A percentile compares a stretch with the other conserved stretches of the same genome.
These are phyloP conservation scores for Prunella himalayana DNA, from an alignment of 2,113 vertebrate species.

Conservation along the genomic window DNA sequence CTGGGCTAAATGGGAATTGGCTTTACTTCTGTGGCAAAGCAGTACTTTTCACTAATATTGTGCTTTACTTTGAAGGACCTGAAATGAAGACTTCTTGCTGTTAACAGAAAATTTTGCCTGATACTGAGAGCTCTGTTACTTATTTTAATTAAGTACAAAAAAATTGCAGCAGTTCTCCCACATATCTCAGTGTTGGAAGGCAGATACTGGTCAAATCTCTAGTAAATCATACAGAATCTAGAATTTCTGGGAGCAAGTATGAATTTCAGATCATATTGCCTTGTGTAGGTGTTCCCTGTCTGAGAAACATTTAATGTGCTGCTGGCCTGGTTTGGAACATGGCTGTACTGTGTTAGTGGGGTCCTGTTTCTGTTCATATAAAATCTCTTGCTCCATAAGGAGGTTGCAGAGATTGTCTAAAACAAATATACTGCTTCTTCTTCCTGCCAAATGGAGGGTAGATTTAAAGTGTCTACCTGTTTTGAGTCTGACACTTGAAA, in stretches of 20 bases:
- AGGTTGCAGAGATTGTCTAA: neutral
- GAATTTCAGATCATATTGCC: neutral
- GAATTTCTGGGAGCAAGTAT: neutral
- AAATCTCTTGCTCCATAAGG: neutral
- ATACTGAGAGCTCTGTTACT: neutral
- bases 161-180: neutral
- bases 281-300: neutral
- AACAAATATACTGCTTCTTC: neutral
- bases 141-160: neutral
- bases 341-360: neutral
- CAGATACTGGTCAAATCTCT: neutral
- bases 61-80: neutral
- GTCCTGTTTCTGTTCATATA: neutral
- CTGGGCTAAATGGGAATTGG: neutral
- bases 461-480: neutral
- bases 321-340: neutral
- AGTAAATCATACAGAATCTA: neutral
- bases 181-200: neutral
- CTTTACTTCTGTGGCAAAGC: neutral
- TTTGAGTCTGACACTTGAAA: neutral
- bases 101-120: neutral
- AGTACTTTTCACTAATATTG: neutral
- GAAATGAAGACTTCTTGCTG: neutral
- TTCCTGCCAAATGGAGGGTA: neutral
- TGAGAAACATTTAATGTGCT: neutral